A percentile compares a stretch with the other conserved stretches of the same genome.
These are phyloP conservation scores for Xiphorhynchus erythropygius DNA, from an alignment of 2,797 vertebrate species.

Conservation along the genomic window DNA sequence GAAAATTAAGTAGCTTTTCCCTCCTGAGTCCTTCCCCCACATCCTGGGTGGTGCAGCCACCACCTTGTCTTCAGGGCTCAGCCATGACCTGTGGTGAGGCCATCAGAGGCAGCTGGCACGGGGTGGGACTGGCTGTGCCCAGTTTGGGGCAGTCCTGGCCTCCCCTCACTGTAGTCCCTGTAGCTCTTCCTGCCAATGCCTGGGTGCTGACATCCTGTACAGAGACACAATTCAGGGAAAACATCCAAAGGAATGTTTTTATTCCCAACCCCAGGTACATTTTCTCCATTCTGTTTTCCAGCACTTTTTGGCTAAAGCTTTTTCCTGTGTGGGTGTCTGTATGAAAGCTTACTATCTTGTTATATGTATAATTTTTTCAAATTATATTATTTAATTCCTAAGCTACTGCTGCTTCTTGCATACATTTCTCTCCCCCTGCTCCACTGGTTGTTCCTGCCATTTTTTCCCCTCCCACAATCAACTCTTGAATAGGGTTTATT, in stretches of 20 bases:
- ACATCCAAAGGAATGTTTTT: not conserved
- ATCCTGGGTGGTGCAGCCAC: accelerated
- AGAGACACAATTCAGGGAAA: not conserved
- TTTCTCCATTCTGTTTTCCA: not conserved
- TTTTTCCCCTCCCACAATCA: not conserved
- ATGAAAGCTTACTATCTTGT: not conserved
- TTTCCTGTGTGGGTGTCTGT: not conserved
- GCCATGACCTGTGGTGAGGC: accelerated
- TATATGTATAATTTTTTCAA: not conserved
- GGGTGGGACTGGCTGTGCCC: not conserved
- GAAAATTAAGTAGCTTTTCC: not conserved
- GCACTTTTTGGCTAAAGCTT: not conserved
- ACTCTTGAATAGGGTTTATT: not conserved
- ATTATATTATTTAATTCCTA: not conserved
- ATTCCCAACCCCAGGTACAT: not conserved
- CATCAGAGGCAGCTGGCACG: accelerated
- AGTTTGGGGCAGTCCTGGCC: not conserved
- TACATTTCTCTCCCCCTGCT: not conserved
- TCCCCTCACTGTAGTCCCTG: not conserved
- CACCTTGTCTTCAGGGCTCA: not conserved
- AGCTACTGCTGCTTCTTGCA: not conserved
- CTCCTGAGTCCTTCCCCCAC: not conserved
- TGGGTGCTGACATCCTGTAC: accelerated
- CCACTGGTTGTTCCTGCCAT: not conserved
- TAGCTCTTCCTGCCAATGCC: not conserved